phyloP scores from a whole-genome alignment of 2,797 vertebrate species.

The Melopsittacus undulatus region DNA sequence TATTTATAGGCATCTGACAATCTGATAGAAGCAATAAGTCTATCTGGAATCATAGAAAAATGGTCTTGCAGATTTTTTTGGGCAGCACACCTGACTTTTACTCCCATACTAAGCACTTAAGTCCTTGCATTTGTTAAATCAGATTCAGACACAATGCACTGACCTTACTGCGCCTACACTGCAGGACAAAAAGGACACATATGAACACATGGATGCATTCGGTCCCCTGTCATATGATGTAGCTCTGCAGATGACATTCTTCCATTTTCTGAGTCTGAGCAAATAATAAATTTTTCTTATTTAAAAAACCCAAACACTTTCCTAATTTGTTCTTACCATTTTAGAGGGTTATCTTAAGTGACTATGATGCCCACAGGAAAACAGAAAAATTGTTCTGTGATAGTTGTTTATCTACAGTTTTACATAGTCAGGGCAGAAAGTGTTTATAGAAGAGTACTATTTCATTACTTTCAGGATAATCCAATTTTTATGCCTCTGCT shows the following conservation, averaged over 20 bases:
- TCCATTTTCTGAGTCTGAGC: neutral
- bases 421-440: neutral
- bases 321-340: neutral
- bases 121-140: rapidly evolving
- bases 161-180: neutral
- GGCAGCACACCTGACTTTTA: neutral
- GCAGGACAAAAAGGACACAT: neutral
- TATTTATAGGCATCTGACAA: neutral
- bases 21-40: neutral
- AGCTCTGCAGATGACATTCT: neutral
- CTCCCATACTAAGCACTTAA: neutral
- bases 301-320: neutral
- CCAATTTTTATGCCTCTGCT: neutral
- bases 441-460: neutral
- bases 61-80: neutral
- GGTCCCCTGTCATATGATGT: no score
- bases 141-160: neutral
- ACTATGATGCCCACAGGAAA: neutral
- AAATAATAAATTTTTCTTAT: neutral
- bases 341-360: neutral
- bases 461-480: neutral
- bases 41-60: neutral
- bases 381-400: neutral
- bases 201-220: rapidly evolving
- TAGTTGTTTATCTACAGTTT: neutral